Conservation (phyloP, 2,113 vertebrate species). For the Chrysochloris asiatica region DNA sequence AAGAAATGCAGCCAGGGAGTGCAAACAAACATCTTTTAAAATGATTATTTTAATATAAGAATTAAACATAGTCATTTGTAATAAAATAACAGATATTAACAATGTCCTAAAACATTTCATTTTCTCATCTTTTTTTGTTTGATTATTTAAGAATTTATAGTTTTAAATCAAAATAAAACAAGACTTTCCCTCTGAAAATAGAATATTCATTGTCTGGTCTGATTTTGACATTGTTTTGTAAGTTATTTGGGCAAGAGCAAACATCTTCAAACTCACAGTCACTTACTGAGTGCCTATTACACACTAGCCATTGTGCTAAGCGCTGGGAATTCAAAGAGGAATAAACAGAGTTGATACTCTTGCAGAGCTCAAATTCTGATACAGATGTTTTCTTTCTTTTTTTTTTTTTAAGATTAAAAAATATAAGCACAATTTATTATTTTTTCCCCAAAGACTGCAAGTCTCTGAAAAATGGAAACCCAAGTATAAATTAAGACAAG, state of each 20-base stretch:
- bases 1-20: conserved; percentile 82
- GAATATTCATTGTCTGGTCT: background rate
- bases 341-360: accelerated
- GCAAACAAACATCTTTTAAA: background rate
- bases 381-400: background rate
- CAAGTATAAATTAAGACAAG: background rate
- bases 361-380: background rate
- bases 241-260: background rate
- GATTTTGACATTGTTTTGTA: background rate
- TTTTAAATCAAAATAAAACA: conserved; percentile 26
- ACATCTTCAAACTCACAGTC: background rate
- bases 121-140: background rate
- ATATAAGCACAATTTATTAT: background rate
- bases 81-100: background rate
- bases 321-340: background rate
- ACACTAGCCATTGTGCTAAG: background rate
- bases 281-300: background rate
- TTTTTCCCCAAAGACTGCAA: background rate
- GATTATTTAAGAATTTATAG: background rate
- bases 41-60: background rate
- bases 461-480: conserved; percentile 10
- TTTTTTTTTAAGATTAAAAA: conserved; percentile 4
- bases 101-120: background rate
- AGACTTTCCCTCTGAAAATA: background rate
- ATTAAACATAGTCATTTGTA: background rate